Conservation (phyloP, 2,797 vertebrate genomes). For the Smutsia gigantea region DNA sequence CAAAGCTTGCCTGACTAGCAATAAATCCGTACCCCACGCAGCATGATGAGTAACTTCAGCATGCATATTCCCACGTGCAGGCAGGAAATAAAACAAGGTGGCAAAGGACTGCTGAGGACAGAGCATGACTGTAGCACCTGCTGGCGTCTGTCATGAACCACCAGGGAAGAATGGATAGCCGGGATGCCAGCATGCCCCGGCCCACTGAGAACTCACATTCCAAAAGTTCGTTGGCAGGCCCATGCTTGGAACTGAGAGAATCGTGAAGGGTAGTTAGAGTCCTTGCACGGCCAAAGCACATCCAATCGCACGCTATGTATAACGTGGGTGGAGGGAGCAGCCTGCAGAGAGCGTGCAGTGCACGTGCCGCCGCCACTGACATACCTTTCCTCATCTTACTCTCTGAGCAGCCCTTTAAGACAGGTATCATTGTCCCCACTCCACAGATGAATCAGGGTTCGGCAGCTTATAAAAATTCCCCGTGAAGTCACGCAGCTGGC, state of each 20-base stretch:
- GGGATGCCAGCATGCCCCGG: neutral
- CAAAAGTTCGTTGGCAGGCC: neutral
- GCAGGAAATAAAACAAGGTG: neutral
- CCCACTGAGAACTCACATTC: neutral
- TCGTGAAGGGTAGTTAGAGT: neutral
- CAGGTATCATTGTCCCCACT: neutral
- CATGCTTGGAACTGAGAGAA: neutral
- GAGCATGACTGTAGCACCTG: neutral
- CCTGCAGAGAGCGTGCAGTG: too few relatives aligned
- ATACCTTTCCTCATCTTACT: neutral
- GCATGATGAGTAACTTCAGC: neutral
- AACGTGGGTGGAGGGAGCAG: neutral
- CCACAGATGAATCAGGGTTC: neutral
- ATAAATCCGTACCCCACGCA: neutral
- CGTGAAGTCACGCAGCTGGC: neutral
- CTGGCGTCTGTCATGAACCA: neutral
- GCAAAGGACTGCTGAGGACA: neutral
- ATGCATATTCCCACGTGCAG: neutral
- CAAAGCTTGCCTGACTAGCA: neutral
- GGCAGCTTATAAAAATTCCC: neutral
- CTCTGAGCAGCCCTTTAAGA: neutral
- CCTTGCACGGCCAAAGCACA: too few relatives aligned
- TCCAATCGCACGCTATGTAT: neutral
- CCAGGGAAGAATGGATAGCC: neutral
- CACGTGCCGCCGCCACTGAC: neutral